A percentile compares a stretch with the other conserved stretches of the same genome.
These are phyloP conservation scores for Strigamia maritima DNA, from an alignment of 2,888 invertebrate genomes.

Conservation along the genomic window DNA sequence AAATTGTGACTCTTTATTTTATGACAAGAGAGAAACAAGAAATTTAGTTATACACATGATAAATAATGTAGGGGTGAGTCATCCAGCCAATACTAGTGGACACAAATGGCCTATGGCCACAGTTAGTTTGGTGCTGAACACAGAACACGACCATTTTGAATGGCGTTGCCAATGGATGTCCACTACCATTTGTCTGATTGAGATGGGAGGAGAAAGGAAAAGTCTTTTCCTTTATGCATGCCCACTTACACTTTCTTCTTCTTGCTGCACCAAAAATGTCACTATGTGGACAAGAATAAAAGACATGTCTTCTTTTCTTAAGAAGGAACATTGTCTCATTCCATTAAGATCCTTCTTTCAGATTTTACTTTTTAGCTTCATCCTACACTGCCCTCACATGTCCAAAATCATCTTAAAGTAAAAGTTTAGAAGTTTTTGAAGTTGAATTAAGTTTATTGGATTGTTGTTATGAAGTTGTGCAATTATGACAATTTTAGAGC, in stretches of 20 bases:
- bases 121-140: slow-evolving; percentile 23
- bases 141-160: slow-evolving; percentile 32
- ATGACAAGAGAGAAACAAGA: slow-evolving; percentile 23
- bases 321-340: neutral
- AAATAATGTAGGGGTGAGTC: slow-evolving; percentile 34
- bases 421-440: neutral
- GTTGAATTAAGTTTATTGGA: neutral
- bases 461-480: too few species aligned
- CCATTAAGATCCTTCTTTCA: neutral
- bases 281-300: slow-evolving; percentile 3
- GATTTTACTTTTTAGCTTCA: neutral
- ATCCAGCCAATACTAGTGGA: neutral
- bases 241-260: slow-evolving; percentile 18
- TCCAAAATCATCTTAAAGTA: neutral
- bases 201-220: slow-evolving; percentile 32
- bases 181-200: slow-evolving; percentile 34
- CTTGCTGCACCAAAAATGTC: neutral
- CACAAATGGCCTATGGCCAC: slow-evolving; percentile 32
- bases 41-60: slow-evolving; percentile 32
- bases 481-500: too few species aligned
- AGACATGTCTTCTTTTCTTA: slow-evolving; percentile 16
- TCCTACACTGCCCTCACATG: neutral
- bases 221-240: slow-evolving; percentile 32
- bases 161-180: slow-evolving; percentile 34
- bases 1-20: neutral